A percentile compares a stretch with the other conserved stretches of the same genome.
phyloP scores from a whole-genome alignment of 2,888 invertebrate genomes.

The Ypsolopha sequella region DNA sequence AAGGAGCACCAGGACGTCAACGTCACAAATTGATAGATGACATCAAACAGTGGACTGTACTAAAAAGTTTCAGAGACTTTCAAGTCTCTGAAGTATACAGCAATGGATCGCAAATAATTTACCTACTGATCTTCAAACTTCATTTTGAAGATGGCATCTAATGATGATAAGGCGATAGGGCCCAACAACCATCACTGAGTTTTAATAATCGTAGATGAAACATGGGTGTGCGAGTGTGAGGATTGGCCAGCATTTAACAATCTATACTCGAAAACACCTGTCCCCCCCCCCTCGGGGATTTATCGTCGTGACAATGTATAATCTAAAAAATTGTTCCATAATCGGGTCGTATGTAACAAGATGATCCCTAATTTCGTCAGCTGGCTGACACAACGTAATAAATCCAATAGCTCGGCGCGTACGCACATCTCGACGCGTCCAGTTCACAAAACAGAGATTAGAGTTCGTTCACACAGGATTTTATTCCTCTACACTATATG shows the following conservation, averaged over 20 bases:
- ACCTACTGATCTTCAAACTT: too few species aligned
- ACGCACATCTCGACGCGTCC: conserved; percentile 1
- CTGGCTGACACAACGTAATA: neutral
- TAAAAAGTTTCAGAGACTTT: too few species aligned
- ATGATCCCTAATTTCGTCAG: neutral
- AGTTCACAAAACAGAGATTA: conserved; percentile 58
- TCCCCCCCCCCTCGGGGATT: neutral
- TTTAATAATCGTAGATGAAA: too few species aligned
- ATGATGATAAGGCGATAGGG: too few species aligned
- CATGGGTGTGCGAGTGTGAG: too few species aligned
- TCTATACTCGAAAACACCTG: neutral
- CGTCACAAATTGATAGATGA: too few species aligned
- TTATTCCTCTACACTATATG: conserved; percentile 53
- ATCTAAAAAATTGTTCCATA: neutral
- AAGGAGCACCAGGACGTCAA: too few species aligned
- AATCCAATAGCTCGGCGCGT: neutral
- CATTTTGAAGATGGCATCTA: too few species aligned
- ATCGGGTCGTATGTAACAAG: neutral
- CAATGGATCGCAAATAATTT: too few species aligned
- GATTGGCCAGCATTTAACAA: neutral
- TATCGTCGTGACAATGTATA: neutral
- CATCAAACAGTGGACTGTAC: too few species aligned
- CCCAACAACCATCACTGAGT: too few species aligned
- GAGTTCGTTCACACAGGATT: conserved; percentile 71
- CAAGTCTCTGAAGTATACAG: too few species aligned